Conservation (phyloP, 2,888 invertebrate species). For the Coecobrya sp. region DNA sequence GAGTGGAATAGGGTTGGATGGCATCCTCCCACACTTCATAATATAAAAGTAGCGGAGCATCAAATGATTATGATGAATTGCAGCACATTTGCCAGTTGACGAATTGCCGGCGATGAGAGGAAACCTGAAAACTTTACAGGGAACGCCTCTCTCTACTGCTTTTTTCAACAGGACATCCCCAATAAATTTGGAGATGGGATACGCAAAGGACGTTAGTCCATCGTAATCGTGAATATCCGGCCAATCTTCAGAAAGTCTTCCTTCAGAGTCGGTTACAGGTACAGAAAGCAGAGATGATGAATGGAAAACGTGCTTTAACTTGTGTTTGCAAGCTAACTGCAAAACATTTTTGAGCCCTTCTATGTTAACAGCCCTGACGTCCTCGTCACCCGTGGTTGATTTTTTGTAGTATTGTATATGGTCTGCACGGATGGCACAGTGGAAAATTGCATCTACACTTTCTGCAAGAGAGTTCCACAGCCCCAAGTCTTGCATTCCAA, state of each 20-base stretch:
- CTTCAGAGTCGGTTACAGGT: neutral
- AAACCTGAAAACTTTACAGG: conserved; percentile 44
- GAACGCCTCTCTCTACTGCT: conserved; percentile 49
- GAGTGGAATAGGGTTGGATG: conserved; percentile 51
- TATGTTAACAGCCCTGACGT: conserved; percentile 70
- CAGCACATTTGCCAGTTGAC: conserved; percentile 12
- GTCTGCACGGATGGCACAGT: conserved; percentile 6
- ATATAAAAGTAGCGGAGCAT: conserved; percentile 67
- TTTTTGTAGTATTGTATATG: conserved; percentile 25
- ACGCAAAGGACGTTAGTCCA: neutral
- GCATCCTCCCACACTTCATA: conserved; percentile 62
- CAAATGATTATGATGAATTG: conserved; percentile 33
- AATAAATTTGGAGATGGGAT: conserved; percentile 59
- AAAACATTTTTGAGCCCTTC: conserved; percentile 50
- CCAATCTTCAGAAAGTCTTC: conserved; percentile 36
- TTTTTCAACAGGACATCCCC: conserved; percentile 34
- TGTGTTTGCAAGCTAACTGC: conserved; percentile 28
- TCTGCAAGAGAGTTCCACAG: neutral
- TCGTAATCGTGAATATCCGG: conserved; percentile 32
- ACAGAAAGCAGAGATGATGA: conserved; percentile 30
- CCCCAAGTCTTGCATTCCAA: neutral
- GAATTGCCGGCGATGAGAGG: conserved; percentile 42
- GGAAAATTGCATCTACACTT: conserved; percentile 22
- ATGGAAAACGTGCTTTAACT: conserved; percentile 58
- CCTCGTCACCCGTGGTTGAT: neutral